These are phyloP conservation scores for Pristionchus arcanus DNA, from an alignment of 2,888 invertebrate species.

Conservation along the genomic window DNA sequence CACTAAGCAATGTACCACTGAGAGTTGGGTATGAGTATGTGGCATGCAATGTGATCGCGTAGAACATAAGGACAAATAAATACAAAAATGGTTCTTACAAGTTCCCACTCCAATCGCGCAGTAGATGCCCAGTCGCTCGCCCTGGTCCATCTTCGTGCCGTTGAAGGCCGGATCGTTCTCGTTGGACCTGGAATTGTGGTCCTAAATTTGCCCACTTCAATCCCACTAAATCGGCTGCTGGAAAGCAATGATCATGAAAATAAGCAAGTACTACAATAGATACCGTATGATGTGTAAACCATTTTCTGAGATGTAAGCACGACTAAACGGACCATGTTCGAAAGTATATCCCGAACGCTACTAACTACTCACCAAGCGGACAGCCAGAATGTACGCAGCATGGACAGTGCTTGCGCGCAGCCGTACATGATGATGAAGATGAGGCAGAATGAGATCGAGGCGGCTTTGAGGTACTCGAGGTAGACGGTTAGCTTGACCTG, in stretches of 20 bases:
- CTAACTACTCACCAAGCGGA: slow-evolving; percentile 69
- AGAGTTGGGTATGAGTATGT: too few species aligned
- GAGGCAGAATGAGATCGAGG: slow-evolving; percentile 88
- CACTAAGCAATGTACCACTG: too few species aligned
- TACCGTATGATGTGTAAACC: too few species aligned
- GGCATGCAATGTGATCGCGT: too few species aligned
- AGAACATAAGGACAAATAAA: too few species aligned
- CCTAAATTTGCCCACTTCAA: too few species aligned
- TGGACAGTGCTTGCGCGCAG: slow-evolving; percentile 64
- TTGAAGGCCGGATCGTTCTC: slow-evolving; percentile 64
- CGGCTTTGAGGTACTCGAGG: slow-evolving; percentile 90
- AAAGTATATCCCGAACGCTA: background rate
- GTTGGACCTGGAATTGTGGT: slow-evolving; percentile 68
- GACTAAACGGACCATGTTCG: background rate
- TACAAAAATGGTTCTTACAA: slow-evolving; percentile 60
- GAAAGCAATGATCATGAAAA: too few species aligned
- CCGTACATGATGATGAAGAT: slow-evolving; percentile 84
- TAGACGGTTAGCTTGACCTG: slow-evolving; percentile 90
- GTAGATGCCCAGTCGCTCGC: slow-evolving; percentile 81
- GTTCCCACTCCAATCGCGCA: slow-evolving; percentile 79
- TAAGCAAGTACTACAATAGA: too few species aligned
- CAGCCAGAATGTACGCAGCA: slow-evolving; percentile 74
- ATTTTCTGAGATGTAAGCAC: too few species aligned
- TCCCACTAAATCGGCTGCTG: too few species aligned
- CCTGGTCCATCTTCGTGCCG: slow-evolving; percentile 56